Percentiles rank a stretch among this genome's conserved stretches.
Conservation (phyloP, 1,140 invertebrate genomes). For the Rhagoletis pomonella region DNA sequence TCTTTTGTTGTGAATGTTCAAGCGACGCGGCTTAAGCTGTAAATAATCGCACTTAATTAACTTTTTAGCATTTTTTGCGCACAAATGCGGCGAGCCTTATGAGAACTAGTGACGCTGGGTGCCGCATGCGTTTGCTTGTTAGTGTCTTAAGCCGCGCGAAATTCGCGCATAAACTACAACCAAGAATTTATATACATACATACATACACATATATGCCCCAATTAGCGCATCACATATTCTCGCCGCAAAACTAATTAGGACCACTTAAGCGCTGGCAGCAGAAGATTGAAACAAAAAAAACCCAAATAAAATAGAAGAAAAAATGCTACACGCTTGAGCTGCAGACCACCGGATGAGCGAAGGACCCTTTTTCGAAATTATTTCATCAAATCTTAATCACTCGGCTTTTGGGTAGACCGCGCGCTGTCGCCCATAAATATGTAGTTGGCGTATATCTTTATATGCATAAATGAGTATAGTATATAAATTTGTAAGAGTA, state of each 20-base stretch:
- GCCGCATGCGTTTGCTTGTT: not conserved
- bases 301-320: not conserved
- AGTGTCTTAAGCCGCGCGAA: not conserved
- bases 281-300: not conserved
- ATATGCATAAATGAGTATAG: not conserved
- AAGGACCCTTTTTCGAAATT: slow-evolving; percentile 16
- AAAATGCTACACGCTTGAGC: not conserved
- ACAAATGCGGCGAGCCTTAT: not conserved
- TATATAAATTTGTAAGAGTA: not conserved
- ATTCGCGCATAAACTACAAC: not conserved
- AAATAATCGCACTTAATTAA: slow-evolving; percentile 54
- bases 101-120: slow-evolving; percentile 8
- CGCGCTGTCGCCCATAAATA: no score
- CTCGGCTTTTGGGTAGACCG: not conserved
- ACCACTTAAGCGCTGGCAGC: slow-evolving; percentile 24
- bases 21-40: slow-evolving; percentile 19
- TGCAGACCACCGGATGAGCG: slow-evolving; percentile 33
- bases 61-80: slow-evolving; percentile 12
- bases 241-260: slow-evolving; percentile 49
- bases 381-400: slow-evolving; percentile 50
- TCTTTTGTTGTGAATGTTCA: slow-evolving; percentile 51
- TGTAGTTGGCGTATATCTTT: not conserved
- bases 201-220: not conserved
- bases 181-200: not conserved
- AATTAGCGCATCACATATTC: slow-evolving; percentile 39